phyloP scores from a whole-genome alignment of 2,113 vertebrate genomes.

The Budorcas taxicolor region DNA sequence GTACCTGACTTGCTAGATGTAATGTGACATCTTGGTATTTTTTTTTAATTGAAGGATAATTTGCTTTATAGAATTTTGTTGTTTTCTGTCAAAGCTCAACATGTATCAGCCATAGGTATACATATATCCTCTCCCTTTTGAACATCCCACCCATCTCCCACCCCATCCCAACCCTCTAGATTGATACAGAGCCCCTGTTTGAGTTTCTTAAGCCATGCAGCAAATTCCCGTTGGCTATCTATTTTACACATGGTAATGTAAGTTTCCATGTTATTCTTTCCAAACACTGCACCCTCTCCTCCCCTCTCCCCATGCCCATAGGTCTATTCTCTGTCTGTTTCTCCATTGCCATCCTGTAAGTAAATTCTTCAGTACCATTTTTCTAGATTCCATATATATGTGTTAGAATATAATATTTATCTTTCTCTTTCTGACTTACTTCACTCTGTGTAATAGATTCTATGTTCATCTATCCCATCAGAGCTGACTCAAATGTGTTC shows the following conservation, averaged over 20 bases:
- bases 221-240: accelerated
- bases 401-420: background rate
- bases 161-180: background rate
- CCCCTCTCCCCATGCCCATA: background rate
- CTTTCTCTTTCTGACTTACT: background rate
- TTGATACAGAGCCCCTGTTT: background rate
- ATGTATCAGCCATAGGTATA: background rate
- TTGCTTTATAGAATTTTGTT: background rate
- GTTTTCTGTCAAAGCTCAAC: background rate
- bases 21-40: background rate
- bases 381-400: background rate
- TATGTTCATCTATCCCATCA: background rate
- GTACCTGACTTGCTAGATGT: background rate
- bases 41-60: background rate
- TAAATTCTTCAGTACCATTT: background rate
- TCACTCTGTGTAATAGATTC: background rate
- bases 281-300: background rate
- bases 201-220: background rate
- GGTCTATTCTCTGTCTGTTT: background rate
- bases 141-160: background rate
- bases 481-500: background rate
- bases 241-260: background rate
- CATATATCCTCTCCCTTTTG: background rate
- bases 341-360: background rate
- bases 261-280: background rate